Percentiles rank a stretch among this genome's conserved stretches.
Conservation (phyloP, 2,888 invertebrate genomes). For the Timandra comae region DNA sequence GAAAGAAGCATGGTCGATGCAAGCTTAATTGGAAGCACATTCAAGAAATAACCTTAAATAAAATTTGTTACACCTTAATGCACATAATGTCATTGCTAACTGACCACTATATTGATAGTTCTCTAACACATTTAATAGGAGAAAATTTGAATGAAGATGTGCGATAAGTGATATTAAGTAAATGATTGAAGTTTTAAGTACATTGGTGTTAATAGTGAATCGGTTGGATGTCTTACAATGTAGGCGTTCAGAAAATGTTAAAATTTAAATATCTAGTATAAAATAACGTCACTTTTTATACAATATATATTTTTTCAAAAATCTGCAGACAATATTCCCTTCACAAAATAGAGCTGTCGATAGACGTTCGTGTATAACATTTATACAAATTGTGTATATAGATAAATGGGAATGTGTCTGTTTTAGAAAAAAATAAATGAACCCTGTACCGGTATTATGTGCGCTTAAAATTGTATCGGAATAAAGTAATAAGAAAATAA, state of each 20-base stretch:
- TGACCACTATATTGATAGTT: no score
- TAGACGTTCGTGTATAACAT: slow-evolving; percentile 25
- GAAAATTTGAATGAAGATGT: no score
- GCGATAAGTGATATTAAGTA: no score
- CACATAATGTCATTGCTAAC: no score
- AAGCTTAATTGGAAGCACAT: slow-evolving; percentile 48
- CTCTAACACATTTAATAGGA: no score
- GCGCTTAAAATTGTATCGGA: slow-evolving; percentile 53
- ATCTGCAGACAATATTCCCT: slow-evolving; percentile 51
- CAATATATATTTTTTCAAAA: slow-evolving; percentile 44
- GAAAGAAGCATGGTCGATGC: slow-evolving; percentile 36
- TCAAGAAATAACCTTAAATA: slow-evolving; percentile 22
- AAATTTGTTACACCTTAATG: no score
- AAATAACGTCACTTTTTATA: slow-evolving; percentile 26
- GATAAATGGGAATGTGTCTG: slow-evolving; percentile 49
- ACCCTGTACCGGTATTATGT: slow-evolving; percentile 73
- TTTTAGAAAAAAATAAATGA: slow-evolving; percentile 64
- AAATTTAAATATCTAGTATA: not conserved
- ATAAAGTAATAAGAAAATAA: slow-evolving; percentile 9
- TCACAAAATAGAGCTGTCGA: slow-evolving; percentile 49
- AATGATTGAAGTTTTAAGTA: slow-evolving; percentile 4
- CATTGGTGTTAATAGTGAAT: slow-evolving; percentile 7
- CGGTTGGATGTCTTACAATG: slow-evolving; percentile 4
- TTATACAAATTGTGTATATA: slow-evolving; percentile 24
- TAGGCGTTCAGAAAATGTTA: slow-evolving; percentile 14